Base-by-base conservation (phyloP, 92 coral and sea anemone genomes). In the Umimayanthus chanpuru region DNA sequence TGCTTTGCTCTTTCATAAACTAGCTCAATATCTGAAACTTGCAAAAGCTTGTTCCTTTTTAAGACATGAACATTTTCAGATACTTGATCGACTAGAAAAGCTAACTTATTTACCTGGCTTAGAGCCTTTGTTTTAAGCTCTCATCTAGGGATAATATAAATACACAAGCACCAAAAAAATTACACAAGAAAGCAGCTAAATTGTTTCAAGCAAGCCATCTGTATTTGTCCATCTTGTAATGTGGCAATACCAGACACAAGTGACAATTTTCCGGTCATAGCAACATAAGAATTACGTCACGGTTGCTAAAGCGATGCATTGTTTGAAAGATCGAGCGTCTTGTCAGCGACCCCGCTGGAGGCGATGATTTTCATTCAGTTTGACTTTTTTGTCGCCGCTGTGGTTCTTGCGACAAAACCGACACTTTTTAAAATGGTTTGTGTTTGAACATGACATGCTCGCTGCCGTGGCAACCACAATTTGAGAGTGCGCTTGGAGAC, bases 181-280 rank as follows among this genome's bases (percentile, higher is more conserved):
- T 2, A 11, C 26, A 18, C 15, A n/a, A 66, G 56, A 14, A 65
- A 64, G 36, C 7, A 78, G 50, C 11, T 9, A 78, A 78, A n/a
- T 66, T 28, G 20, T 44, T 77, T 83, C n/a, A 14, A 18, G 30
- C 32, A 11, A 72, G 56, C 38, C 77, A 82, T 39, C 77, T 83
- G 77, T 83, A 26, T 83, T 70, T 70, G 87, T 23, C 18, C 78
- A 41, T 83, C 78, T 83, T 83, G 87, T 40, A 66, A 70, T 47
- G 21, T 43, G 73, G 32, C 41, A 12, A 16, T 83, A 41, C 70
- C 20, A 53, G 81, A 77, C 14, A 41, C 61, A 76, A 36, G 16
- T 15, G n/a, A 30, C 50, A 81, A 58, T 83, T 82, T 83, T 83
- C 76, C 36, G 78, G 77, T 72, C 87, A 28, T 83, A 72, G 77